Percentiles rank a stretch among this genome's conserved stretches.
These are phyloP conservation scores for Crotophaga sulcirostris DNA, from an alignment of 2,113 vertebrate species.

Conservation along the genomic window DNA sequence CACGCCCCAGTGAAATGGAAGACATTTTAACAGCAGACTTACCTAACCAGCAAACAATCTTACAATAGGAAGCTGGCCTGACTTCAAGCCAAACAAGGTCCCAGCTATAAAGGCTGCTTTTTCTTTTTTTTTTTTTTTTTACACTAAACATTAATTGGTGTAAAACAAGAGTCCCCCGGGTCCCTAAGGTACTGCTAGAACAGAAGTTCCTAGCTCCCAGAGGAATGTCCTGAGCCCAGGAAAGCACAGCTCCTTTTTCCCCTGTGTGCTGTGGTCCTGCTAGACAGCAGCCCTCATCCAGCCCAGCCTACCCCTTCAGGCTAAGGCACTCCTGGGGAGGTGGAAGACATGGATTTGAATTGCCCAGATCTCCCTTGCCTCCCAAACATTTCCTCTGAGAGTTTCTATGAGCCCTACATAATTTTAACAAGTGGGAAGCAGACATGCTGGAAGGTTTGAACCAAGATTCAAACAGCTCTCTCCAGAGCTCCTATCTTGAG, in stretches of 20 bases:
- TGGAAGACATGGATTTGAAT: not conserved
- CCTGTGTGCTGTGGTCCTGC: not conserved
- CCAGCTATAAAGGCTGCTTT: not conserved
- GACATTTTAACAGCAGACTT: not conserved
- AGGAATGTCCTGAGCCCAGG: not conserved
- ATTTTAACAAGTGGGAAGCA: not conserved
- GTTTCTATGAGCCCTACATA: not conserved
- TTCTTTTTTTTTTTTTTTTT: not conserved
- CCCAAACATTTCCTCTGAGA: not conserved
- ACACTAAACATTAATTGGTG: not conserved
- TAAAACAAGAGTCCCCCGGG: not conserved
- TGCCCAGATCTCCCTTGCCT: not conserved
- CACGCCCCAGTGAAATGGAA: not conserved
- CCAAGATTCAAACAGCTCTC: not conserved
- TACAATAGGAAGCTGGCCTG: not conserved
- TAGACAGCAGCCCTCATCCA: not conserved
- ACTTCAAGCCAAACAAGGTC: not conserved
- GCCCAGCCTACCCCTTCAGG: not conserved
- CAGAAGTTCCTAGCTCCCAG: not conserved
- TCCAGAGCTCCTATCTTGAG: not conserved
- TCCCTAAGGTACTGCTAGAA: not conserved
- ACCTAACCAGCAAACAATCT: not conserved
- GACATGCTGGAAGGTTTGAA: not conserved
- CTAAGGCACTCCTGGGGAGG: not conserved
- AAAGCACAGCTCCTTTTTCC: not conserved